Percentiles rank a stretch among this genome's conserved stretches.
Evolutionary conservation across 2,888 invertebrate species (phyloP).

Genomic region (Temnothorax rugatulus): DNA sequence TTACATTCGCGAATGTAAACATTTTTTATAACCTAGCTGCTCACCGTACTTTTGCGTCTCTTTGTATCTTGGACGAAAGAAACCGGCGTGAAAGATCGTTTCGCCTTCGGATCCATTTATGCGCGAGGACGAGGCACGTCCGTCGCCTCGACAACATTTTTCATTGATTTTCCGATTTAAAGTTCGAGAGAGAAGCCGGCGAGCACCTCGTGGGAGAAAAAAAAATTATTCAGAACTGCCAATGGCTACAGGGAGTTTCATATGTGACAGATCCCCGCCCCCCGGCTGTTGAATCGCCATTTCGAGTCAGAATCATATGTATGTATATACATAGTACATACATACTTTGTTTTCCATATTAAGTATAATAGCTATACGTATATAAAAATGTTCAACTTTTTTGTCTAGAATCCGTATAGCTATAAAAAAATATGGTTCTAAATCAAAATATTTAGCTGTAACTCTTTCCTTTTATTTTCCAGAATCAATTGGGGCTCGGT

Average conservation of each 20-base stretch:
- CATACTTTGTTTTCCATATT: too few relatives aligned
- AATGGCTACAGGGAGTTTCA: background rate
- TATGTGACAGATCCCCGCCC: too few relatives aligned
- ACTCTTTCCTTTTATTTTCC: background rate
- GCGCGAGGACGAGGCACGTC: background rate
- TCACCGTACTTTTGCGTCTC: slow-evolving; percentile 26
- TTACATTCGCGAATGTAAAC: background rate
- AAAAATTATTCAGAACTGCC: background rate
- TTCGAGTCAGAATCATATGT: background rate
- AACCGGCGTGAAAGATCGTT: background rate
- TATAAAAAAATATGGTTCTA: too few relatives aligned
- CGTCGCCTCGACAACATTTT: slow-evolving; percentile 17
- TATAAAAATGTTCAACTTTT: too few relatives aligned
- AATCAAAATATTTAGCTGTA: background rate
- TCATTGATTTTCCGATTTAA: background rate
- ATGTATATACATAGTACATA: too few relatives aligned
- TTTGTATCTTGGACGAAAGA: slow-evolving; percentile 5
- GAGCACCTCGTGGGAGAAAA: background rate
- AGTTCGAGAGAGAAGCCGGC: background rate
- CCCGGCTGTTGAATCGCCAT: background rate
- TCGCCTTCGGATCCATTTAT: slow-evolving; percentile 25
- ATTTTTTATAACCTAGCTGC: slow-evolving; percentile 28
- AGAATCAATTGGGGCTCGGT: background rate
- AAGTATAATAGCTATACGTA: too few relatives aligned
- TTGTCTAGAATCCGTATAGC: too few relatives aligned